A percentile compares a stretch with the other conserved stretches of the same genome.
phyloP scores from a whole-genome alignment of 2,888 invertebrate genomes.

The Cerastis leucographa region DNA sequence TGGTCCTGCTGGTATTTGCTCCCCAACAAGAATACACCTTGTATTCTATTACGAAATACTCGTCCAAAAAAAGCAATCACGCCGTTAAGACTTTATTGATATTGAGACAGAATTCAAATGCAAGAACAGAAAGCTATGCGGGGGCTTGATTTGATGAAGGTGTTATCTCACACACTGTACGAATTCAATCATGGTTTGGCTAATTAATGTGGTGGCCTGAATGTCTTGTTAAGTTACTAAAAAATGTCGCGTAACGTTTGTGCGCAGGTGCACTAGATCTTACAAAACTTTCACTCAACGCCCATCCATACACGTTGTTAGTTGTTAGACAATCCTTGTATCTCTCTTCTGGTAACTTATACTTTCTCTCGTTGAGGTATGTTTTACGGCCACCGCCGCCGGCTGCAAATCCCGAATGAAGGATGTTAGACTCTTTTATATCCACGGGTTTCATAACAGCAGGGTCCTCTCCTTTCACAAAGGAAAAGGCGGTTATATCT shows the following conservation, averaged over 20 bases:
- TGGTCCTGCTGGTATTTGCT: not conserved
- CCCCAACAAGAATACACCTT: not conserved
- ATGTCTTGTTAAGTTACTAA: not conserved
- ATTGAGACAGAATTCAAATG: not conserved
- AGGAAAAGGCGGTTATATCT: not conserved
- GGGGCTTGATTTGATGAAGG: not conserved
- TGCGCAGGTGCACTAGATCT: conserved; percentile 3
- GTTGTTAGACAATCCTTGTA: conserved; percentile 29
- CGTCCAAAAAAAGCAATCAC: not conserved
- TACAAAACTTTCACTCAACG: not conserved
- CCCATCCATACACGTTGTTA: conserved; percentile 39
- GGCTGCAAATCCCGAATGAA: conserved; percentile 7
- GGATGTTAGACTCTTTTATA: conserved; percentile 17
- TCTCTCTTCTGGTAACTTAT: conserved; percentile 39
- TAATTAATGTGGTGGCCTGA: conserved; percentile 23
- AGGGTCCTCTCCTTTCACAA: not conserved
- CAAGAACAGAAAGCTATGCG: not conserved
- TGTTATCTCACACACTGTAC: too few species aligned
- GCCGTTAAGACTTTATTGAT: conserved; percentile 15
- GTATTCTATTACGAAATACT: not conserved
- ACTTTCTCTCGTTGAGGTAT: conserved; percentile 31
- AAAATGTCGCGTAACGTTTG: conserved; percentile 17
- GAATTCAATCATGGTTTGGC: not conserved
- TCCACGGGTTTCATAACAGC: conserved; percentile 41
- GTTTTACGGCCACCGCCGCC: conserved; percentile 34